Conservation (phyloP, 2,797 vertebrate species). For the Lateolabrax maculatus region DNA sequence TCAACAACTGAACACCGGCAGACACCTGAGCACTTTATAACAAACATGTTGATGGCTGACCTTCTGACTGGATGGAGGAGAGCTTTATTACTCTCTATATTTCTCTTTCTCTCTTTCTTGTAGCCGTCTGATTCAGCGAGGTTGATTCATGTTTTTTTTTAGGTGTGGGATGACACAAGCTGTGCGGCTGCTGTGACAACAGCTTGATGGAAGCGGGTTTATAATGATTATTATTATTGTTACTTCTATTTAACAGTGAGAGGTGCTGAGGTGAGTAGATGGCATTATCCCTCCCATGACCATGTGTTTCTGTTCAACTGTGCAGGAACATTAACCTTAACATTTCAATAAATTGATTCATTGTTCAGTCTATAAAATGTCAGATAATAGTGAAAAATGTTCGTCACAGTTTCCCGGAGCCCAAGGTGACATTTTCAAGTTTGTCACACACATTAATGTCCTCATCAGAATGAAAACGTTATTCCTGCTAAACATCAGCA, state of each 20-base stretch:
- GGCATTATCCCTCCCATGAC: not conserved
- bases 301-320: not conserved
- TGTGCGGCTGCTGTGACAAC: conserved; percentile 16
- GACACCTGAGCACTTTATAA: not conserved
- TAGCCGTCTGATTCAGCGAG: conserved; percentile 15
- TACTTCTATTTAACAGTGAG: conserved; percentile 22
- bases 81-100: not conserved
- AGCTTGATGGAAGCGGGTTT: conserved; percentile 18
- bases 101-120: conserved; percentile 2
- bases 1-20: conserved; percentile 1
- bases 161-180: conserved; percentile 11
- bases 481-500: not conserved
- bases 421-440: no score
- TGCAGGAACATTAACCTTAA: not conserved
- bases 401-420: not conserved
- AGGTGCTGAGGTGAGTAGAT: conserved; percentile 9
- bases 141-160: conserved; percentile 3
- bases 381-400: not conserved
- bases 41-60: not conserved
- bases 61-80: not conserved
- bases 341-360: not conserved
- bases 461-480: no score
- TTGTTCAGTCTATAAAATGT: not conserved
- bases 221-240: conserved; percentile 8
- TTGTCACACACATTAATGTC: no score